A percentile compares a stretch with the other conserved stretches of the same genome.
These are phyloP conservation scores for Conops quadrifasciatus DNA, from an alignment of 2,888 invertebrate genomes.

Conservation along the genomic window DNA sequence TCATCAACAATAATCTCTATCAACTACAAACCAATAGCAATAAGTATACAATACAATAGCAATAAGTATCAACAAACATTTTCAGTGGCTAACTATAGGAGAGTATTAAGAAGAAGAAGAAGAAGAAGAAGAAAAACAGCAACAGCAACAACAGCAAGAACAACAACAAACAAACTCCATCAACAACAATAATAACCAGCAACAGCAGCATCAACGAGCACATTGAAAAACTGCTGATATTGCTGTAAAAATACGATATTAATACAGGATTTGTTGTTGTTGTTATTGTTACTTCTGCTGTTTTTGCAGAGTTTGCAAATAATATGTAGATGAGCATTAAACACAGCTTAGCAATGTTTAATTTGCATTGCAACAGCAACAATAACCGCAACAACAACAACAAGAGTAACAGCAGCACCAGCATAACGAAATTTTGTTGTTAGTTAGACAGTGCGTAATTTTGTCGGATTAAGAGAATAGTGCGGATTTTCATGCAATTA, in stretches of 20 bases:
- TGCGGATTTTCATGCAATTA: slow-evolving; percentile 33
- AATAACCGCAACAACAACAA: not conserved
- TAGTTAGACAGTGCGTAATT: slow-evolving; percentile 28
- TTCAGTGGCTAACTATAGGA: too few relatives aligned
- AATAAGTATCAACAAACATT: too few relatives aligned
- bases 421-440: not conserved
- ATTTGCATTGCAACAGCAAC: slow-evolving; percentile 7
- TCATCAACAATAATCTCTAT: too few relatives aligned
- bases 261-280: not conserved
- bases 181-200: not conserved
- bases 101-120: too few relatives aligned
- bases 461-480: slow-evolving; percentile 22
- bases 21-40: too few relatives aligned
- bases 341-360: slow-evolving; percentile 30
- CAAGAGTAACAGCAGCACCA: not conserved
- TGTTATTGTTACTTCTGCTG: too few relatives aligned
- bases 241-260: not conserved
- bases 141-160: not conserved
- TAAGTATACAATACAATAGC: too few relatives aligned
- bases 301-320: too few relatives aligned
- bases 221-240: slow-evolving; percentile 7
- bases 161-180: slow-evolving; percentile 11
- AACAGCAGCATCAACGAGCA: not conserved
- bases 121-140: not conserved
- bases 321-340: slow-evolving; percentile 11